Conservation (phyloP, 1,140 invertebrate genomes). For the Listronotus bonariensis region DNA sequence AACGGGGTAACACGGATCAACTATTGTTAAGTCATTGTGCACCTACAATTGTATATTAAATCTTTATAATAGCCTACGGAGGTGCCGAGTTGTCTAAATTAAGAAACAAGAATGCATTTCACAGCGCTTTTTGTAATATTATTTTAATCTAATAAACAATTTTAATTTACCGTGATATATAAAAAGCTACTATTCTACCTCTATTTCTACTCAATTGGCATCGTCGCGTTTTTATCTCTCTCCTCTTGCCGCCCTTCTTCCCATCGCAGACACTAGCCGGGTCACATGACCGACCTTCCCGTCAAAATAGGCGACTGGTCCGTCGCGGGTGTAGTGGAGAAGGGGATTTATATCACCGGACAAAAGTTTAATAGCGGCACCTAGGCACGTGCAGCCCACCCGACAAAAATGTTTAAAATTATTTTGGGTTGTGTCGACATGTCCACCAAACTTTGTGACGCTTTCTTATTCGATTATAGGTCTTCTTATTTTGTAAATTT, state of each 20-base stretch:
- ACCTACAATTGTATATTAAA: too few relatives aligned
- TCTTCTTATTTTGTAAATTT: too few relatives aligned
- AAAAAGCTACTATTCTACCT: too few relatives aligned
- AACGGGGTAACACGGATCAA: too few relatives aligned
- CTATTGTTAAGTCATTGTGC: too few relatives aligned
- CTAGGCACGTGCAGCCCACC: not conserved
- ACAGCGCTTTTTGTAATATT: too few relatives aligned
- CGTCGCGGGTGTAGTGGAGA: constrained; percentile 35
- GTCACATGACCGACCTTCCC: constrained; percentile 71
- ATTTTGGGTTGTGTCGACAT: not conserved
- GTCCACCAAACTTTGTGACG: not conserved
- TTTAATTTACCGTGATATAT: too few relatives aligned
- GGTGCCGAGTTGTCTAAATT: too few relatives aligned
- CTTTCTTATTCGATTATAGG: too few relatives aligned
- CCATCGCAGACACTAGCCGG: constrained; percentile 43
- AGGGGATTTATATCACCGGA: constrained; percentile 1
- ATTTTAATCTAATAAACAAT: too few relatives aligned
- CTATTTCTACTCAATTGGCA: not conserved
- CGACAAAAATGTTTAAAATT: not conserved
- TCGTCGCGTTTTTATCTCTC: constrained; percentile 10
- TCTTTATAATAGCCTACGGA: too few relatives aligned
- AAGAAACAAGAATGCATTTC: too few relatives aligned
- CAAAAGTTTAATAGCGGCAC: constrained; percentile 10
- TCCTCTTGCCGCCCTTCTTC: constrained; percentile 36
- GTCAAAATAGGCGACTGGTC: constrained; percentile 74